Percentiles rank a stretch among this genome's conserved stretches.
Conservation (phyloP, 2,888 invertebrate genomes). For the Limnephilus marmoratus region DNA sequence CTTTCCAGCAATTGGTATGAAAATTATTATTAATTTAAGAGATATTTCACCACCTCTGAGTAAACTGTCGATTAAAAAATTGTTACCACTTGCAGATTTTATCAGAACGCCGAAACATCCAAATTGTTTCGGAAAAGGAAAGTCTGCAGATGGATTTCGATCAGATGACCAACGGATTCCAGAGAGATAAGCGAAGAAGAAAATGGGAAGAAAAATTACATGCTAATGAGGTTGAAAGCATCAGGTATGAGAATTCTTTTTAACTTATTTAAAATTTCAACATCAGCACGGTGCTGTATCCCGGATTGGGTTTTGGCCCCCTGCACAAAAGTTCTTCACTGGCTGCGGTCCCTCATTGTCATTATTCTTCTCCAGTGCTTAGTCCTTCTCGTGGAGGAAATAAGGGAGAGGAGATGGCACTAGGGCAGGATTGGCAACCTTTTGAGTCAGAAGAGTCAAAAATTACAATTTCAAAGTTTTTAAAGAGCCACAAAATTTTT, state of each 20-base stretch:
- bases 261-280: too few species aligned
- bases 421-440: too few species aligned
- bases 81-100: slow-evolving; percentile 69
- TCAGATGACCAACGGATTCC: slow-evolving; percentile 76
- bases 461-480: too few species aligned
- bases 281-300: too few species aligned
- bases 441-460: too few species aligned
- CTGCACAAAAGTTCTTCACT: too few species aligned
- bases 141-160: slow-evolving; percentile 78
- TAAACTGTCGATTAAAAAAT: not conserved
- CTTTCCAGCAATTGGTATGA: slow-evolving; percentile 79
- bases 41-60: not conserved
- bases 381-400: too few species aligned
- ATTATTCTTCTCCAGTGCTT: too few species aligned
- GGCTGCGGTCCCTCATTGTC: too few species aligned
- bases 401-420: too few species aligned
- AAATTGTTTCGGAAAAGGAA: slow-evolving; percentile 78
- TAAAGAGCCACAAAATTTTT: too few species aligned
- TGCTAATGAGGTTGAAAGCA: slow-evolving; percentile 72
- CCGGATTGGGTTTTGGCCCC: too few species aligned
- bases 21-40: not conserved
- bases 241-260: slow-evolving; percentile 69
- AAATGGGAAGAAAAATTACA: slow-evolving; percentile 78
- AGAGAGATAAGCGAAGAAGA: slow-evolving; percentile 77
- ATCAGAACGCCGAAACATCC: slow-evolving; percentile 78